Evolutionary conservation across 2,888 invertebrate species (phyloP), one percentile per base, ranked within the genome.

Genomic region (Athripsodes cinereus): DNA sequence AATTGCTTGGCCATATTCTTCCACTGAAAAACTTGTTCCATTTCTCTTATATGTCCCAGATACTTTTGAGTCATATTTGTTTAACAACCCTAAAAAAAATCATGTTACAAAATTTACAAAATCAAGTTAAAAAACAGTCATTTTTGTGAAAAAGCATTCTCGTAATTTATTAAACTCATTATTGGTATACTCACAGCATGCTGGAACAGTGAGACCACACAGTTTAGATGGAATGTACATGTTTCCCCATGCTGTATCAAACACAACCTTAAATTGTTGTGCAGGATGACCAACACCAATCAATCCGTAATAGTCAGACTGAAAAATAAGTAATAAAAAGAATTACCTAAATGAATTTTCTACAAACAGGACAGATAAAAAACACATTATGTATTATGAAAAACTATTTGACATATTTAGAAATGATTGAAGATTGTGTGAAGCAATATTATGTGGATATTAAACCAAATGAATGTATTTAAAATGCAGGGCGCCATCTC

Each of bases 31-130:
- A 1, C 70, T 67, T 11, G 79, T 81, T 22, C 85, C 86, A 71
- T 87, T 84, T 52, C 72, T 71, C 62, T 74, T 71, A 70, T 86
- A 88, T 8, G 83, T 81, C n/a, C 80, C 79, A 1, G 88, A 89
- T 63, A 79, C 77, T 1, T 71, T 71, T 59, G 83, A 80, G 69
- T 88, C 83, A 70, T 89, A 88, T 68, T 81, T 84, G 64, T 81
- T 79, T 68, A 88, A 88, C 16, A 84, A 70, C 69, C 79, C 87
- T 87, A 63, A 69, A 64, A 18, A 54, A 40, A 40, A 16, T 2
- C 10, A 26, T 26, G 26, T 26, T 26, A 10, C 26, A 26, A 26
- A 3, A 26, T 26, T 26, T 3, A 6, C 5, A 26, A 26, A 26
- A 26, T 26, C 10, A 26, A 26, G 26, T 26, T 6, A 26, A 26